These are phyloP conservation scores for Columba livia DNA, from an alignment of 2,113 vertebrate genomes.

Conservation along the genomic window DNA sequence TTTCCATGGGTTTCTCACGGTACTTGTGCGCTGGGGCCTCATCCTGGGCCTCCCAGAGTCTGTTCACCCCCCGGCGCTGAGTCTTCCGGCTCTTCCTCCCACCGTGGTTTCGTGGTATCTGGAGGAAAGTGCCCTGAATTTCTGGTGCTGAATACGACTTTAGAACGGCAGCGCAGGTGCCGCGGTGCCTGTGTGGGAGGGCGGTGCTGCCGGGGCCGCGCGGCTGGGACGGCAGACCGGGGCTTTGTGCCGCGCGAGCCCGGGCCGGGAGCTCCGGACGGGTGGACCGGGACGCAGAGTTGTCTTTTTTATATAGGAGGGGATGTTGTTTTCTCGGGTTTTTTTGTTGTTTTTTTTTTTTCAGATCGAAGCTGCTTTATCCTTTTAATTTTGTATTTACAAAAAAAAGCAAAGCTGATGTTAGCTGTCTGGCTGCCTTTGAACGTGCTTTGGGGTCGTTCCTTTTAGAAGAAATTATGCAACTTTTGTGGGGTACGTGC, in stretches of 20 bases:
- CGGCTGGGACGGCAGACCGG: background rate
- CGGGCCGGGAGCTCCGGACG: background rate
- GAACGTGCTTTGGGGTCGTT: constrained; percentile 30
- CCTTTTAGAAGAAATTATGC: constrained; percentile 27
- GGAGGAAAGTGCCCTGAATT: constrained; percentile 10
- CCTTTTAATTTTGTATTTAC: constrained; percentile 67
- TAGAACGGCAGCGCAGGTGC: background rate
- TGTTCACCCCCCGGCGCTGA: background rate
- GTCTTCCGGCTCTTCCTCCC: constrained; percentile 3
- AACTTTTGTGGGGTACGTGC: background rate
- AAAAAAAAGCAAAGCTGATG: background rate
- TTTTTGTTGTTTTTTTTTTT: background rate
- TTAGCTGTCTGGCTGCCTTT: background rate
- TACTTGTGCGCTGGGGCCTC: background rate
- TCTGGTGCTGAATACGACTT: constrained; percentile 36
- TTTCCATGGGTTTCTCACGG: background rate
- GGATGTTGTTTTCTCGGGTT: background rate
- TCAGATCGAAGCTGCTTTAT: constrained; percentile 66
- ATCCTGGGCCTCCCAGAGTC: background rate
- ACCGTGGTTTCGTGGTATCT: background rate
- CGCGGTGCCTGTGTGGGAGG: background rate
- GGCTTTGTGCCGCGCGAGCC: background rate
- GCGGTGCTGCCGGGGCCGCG: background rate
- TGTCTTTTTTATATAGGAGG: background rate
- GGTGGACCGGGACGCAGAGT: constrained; percentile 3